Evolutionary conservation across 2,888 invertebrate species (phyloP).

Genomic region (Gisinianus flammeolus): DNA sequence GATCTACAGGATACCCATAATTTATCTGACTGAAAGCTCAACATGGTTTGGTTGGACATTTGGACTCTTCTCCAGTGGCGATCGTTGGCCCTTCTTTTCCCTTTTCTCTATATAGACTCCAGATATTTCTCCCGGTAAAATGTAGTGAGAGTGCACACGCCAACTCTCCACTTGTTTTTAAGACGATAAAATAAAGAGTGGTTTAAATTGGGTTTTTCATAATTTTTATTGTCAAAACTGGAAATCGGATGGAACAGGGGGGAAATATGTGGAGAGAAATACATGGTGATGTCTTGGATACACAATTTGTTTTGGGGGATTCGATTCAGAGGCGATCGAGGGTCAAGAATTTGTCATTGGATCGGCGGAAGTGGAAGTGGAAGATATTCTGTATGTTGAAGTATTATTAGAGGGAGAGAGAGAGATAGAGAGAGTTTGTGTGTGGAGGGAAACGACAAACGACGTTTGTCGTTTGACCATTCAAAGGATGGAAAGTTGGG

Average conservation of each 20-base stretch:
- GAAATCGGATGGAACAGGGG: too few species aligned
- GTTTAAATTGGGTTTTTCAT: too few species aligned
- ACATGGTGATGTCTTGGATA: too few species aligned
- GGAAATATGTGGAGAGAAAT: too few species aligned
- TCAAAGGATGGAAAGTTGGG: slow-evolving; percentile 19
- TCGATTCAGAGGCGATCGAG: too few species aligned
- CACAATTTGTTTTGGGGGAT: too few species aligned
- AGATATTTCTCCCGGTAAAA: background rate
- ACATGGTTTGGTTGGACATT: slow-evolving; percentile 3
- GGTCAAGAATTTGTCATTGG: too few species aligned
- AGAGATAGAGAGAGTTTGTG: background rate
- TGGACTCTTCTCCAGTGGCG: background rate
- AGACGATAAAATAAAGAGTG: background rate
- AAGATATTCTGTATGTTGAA: too few species aligned
- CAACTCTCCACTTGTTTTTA: background rate
- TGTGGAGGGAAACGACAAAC: background rate
- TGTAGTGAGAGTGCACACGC: background rate
- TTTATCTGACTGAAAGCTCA: background rate
- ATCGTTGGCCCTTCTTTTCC: background rate
- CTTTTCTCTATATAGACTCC: background rate
- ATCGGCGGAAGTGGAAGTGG: too few species aligned
- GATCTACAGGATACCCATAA: slow-evolving; percentile 24
- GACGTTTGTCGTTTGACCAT: slow-evolving; percentile 6
- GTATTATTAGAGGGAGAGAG: background rate
- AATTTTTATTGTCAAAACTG: too few species aligned